Evolutionary conservation across 2,797 vertebrate genomes (phyloP).

Genomic region (Anguilla pacifica): DNA sequence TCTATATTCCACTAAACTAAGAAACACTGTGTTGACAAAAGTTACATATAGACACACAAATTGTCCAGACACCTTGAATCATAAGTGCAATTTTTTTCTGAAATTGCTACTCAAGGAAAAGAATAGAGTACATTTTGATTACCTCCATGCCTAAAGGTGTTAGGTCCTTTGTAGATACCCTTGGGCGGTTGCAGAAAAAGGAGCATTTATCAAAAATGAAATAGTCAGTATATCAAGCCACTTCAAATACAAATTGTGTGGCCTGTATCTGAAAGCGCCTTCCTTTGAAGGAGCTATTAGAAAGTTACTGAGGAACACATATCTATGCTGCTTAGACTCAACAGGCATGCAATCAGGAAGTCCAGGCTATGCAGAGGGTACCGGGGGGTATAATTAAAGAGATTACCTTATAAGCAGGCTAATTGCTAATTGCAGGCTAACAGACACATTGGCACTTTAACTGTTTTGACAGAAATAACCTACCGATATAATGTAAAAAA

Average conservation of each 20-base stretch:
- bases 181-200: slow-evolving; percentile 72
- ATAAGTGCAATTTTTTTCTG: slow-evolving; percentile 60
- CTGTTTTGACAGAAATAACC: slow-evolving; percentile 61
- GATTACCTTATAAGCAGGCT: slow-evolving; percentile 76
- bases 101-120: slow-evolving; percentile 57
- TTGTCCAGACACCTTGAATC: background rate
- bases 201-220: slow-evolving; percentile 72
- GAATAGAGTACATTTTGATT: background rate
- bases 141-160: slow-evolving; percentile 62
- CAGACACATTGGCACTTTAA: slow-evolving; percentile 69
- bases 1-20: background rate
- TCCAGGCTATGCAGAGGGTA: slow-evolving; percentile 62
- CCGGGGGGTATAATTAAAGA: slow-evolving; percentile 73
- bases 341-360: slow-evolving; percentile 74
- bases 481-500: slow-evolving; percentile 35
- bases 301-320: slow-evolving; percentile 64
- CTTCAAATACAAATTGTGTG: slow-evolving; percentile 68
- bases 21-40: slow-evolving; percentile 56
- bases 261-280: slow-evolving; percentile 72
- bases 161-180: slow-evolving; percentile 66
- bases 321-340: slow-evolving; percentile 70
- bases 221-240: slow-evolving; percentile 64
- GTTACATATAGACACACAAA: too few species aligned
- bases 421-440: slow-evolving; percentile 65
- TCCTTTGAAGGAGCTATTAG: slow-evolving; percentile 75